These are phyloP conservation scores for Sepioteuthis lessoniana DNA, from an alignment of 2,888 invertebrate species.

Conservation along the genomic window DNA sequence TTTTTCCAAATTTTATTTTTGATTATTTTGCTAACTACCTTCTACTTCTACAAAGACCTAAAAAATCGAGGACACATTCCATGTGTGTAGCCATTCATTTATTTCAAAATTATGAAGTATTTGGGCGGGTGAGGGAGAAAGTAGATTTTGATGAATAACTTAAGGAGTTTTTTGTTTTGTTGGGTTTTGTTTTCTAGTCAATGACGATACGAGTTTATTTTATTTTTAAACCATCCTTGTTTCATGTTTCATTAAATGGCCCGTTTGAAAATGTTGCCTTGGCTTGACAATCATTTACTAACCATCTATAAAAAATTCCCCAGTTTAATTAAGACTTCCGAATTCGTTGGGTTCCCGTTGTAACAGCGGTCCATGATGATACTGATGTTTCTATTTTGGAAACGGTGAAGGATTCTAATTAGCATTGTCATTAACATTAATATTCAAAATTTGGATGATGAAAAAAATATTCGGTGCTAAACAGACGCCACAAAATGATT, in stretches of 20 bases:
- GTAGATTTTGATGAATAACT: neutral
- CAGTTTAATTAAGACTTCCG: too few relatives aligned
- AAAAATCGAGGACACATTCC: neutral
- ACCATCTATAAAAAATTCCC: too few relatives aligned
- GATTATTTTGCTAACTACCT: neutral
- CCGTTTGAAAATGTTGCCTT: neutral
- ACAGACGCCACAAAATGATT: too few relatives aligned
- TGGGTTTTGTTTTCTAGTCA: neutral
- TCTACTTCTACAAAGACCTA: neutral
- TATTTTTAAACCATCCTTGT: neutral
- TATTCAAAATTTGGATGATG: too few relatives aligned
- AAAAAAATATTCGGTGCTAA: too few relatives aligned
- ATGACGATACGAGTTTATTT: neutral
- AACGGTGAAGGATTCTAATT: too few relatives aligned
- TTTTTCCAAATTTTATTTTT: neutral
- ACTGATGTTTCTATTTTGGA: too few relatives aligned
- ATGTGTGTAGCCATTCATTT: neutral
- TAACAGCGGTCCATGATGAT: too few relatives aligned
- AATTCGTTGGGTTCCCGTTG: too few relatives aligned
- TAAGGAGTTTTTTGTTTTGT: too few relatives aligned
- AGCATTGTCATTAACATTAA: too few relatives aligned
- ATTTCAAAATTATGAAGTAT: neutral
- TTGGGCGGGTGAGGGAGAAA: neutral
- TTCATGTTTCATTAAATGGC: neutral
- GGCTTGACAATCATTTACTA: too few relatives aligned